phyloP scores from a whole-genome alignment of 2,797 vertebrate genomes.

The Nothura maculosa region DNA sequence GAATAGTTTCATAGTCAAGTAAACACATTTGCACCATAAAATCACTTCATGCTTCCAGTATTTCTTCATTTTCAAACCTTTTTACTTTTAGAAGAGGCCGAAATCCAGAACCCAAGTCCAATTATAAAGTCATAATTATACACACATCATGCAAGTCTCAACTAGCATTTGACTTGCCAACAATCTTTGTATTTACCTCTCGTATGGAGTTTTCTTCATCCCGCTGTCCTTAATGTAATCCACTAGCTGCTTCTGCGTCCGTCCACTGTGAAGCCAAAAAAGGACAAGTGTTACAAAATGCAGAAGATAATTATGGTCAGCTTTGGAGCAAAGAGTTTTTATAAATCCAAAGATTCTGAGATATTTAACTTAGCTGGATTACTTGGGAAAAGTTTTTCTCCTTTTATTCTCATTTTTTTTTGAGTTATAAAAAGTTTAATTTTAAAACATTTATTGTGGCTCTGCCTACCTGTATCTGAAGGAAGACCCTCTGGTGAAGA shows the following conservation, averaged over 20 bases:
- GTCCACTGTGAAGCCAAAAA: conserved; percentile 86
- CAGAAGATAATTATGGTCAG: neutral
- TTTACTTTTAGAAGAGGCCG: neutral
- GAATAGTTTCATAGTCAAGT: neutral
- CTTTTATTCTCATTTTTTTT: conserved; percentile 7
- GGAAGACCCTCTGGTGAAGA: conserved; percentile 96
- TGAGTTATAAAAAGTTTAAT: neutral
- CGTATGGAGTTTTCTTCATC: conserved; percentile 90
- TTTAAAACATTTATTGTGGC: neutral
- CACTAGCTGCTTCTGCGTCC: conserved; percentile 97
- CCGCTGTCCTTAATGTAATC: conserved; percentile 93
- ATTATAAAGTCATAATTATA: too few relatives aligned
- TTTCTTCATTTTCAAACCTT: neutral
- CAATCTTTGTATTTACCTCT: conserved; percentile 84
- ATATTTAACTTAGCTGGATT: neutral
- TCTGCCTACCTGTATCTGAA: conserved; percentile 96
- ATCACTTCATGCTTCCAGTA: neutral
- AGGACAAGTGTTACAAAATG: conserved; percentile 11
- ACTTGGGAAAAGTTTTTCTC: neutral
- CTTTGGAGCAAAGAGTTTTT: neutral
- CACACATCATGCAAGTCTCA: neutral
- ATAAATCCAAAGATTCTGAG: neutral
- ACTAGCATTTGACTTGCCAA: neutral
- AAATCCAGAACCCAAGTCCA: neutral
- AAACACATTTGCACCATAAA: neutral